Evolutionary conservation across 2,113 vertebrate genomes (phyloP).

Genomic region (Toxostoma redivivum): DNA sequence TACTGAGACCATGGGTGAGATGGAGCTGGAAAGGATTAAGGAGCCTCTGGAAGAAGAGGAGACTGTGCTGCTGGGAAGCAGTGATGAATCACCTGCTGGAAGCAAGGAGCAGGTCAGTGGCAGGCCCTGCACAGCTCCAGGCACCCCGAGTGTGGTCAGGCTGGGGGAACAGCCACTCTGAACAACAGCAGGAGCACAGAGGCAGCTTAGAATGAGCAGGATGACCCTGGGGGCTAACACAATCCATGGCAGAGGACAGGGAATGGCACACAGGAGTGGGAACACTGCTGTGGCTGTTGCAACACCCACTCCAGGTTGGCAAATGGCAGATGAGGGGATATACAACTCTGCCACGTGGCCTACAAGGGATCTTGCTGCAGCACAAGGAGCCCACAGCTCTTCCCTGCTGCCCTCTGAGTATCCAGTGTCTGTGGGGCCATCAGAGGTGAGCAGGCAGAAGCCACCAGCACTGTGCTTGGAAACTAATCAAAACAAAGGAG

Average conservation of each 20-base stretch:
- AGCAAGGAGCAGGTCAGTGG: neutral
- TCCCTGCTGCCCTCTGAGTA: neutral
- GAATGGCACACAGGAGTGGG: fast-evolving
- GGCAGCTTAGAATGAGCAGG: neutral
- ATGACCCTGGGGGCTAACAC: fast-evolving
- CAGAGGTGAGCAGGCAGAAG: neutral
- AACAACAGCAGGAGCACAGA: neutral
- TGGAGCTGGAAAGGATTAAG: neutral
- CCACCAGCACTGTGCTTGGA: neutral
- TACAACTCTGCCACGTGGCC: fast-evolving
- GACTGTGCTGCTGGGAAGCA: neutral
- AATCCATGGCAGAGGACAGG: neutral
- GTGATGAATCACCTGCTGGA: neutral
- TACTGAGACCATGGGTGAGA: neutral
- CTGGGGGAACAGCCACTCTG: neutral
- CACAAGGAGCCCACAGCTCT: neutral
- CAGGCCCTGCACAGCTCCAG: fast-evolving
- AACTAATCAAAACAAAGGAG: neutral
- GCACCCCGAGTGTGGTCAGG: neutral
- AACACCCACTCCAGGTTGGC: neutral
- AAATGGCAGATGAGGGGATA: neutral
- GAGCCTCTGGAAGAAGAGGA: neutral
- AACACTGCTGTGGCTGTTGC: fast-evolving
- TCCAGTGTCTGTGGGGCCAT: neutral
- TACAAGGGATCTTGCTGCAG: neutral